Base-by-base conservation (phyloP, 2,113 vertebrate species). In the Paedocypris sp. region DNA sequence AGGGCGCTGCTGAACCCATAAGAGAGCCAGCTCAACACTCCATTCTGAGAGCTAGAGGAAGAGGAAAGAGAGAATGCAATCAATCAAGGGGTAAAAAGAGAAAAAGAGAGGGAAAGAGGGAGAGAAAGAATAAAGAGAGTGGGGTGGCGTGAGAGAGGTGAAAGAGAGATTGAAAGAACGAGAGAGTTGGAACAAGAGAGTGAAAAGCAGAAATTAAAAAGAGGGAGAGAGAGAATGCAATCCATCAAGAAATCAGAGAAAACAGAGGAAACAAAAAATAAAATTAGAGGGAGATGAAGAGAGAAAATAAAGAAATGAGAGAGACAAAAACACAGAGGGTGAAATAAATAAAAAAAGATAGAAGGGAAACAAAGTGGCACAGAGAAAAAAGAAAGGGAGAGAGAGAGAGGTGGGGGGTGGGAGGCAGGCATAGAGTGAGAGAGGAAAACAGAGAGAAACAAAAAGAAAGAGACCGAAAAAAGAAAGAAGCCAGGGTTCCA, bases 21-120 rank as follows among this genome's bases (percentile, higher is more conserved):
- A 13, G 77, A 71, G 60, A 85, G 74, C 83, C 85, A 84, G 0
- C 29, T 71, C 60, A 86, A 23, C 23, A 85, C 62, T 0, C 73
- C 46, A 1, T 47, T 12, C 64, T 76, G 76, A 42, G 64, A 33
- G 19, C 66, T 68, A 7, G 29, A 49, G 19, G 63, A 7, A 66
- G 2, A 43, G 15, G 22, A 64, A 22, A 42, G 18, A 28, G 42
- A 41, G 20, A 23, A 8, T 22, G n/a, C 15, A 31, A 25, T 23
- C 29, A 4, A 49, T 26, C n/a, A 9, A 18, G 18, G 43, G 20
- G 42, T 28, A 26, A 36, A 33, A 10, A 35, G 49, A 53, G 50
- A 36, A 26, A 20, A 16, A 51, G 48, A 36, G 4, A 5, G 19
- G 9, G 19, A 38, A n/a, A 16, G 19, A 6, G 3, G 9, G n/a